Evolutionary conservation across 2,888 invertebrate species (phyloP).

Genomic region (Nematopogon swammerdamellus): DNA sequence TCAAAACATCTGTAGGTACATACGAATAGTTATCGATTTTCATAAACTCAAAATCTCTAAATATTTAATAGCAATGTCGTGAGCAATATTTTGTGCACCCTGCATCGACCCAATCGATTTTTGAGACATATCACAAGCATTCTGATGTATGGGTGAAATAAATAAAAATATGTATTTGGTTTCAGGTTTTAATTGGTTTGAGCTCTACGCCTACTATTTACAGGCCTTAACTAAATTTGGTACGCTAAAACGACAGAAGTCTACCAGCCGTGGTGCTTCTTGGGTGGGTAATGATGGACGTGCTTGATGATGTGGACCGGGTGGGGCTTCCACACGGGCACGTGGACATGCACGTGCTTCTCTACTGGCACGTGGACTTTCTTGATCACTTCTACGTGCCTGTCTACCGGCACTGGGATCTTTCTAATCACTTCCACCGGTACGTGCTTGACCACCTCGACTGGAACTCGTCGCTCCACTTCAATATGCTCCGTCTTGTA

Average conservation of each 20-base stretch:
- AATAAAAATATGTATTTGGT: no score
- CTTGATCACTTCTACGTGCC: slow-evolving; percentile 45
- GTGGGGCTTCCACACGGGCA: slow-evolving; percentile 45
- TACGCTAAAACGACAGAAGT: slow-evolving; percentile 21
- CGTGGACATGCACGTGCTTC: slow-evolving; percentile 42
- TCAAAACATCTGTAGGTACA: no score
- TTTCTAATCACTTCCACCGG: slow-evolving; percentile 43
- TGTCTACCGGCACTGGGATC: slow-evolving; percentile 38
- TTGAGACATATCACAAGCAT: no score
- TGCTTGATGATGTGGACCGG: slow-evolving; percentile 49
- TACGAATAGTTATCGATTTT: no score
- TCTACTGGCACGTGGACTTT: slow-evolving; percentile 40
- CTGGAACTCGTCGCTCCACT: slow-evolving; percentile 42
- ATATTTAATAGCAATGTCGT: no score
- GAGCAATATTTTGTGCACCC: no score
- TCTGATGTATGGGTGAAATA: no score
- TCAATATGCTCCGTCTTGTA: slow-evolving; percentile 41
- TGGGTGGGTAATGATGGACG: slow-evolving; percentile 48
- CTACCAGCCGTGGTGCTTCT: slow-evolving; percentile 42
- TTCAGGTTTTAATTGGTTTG: slow-evolving; percentile 20
- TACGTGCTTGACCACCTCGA: slow-evolving; percentile 37
- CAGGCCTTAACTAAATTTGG: slow-evolving; percentile 36
- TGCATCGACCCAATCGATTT: no score
- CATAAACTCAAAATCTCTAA: no score
- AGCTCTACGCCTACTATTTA: slow-evolving; percentile 52